Conservation (phyloP, 1,140 invertebrate species). For the Drosophila repletoides region DNA sequence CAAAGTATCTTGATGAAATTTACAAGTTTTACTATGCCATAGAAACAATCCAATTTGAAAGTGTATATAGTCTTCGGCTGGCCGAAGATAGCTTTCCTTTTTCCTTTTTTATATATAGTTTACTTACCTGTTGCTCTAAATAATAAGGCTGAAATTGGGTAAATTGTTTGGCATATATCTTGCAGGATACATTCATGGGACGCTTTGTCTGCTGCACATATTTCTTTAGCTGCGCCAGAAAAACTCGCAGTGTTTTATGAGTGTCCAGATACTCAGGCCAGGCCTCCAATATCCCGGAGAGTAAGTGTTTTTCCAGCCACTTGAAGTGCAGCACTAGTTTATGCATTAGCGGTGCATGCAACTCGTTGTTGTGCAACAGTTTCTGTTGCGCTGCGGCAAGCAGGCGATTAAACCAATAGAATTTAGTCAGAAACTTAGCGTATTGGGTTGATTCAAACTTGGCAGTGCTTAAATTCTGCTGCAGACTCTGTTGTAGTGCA, state of each 20-base stretch:
- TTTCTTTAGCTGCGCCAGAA: slow-evolving; percentile 20
- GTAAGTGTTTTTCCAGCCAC: slow-evolving; percentile 73
- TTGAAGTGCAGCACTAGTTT: slow-evolving; percentile 78
- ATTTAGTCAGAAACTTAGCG: slow-evolving; percentile 41
- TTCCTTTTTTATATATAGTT: no score
- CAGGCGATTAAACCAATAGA: slow-evolving; percentile 73
- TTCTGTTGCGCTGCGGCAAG: slow-evolving; percentile 45
- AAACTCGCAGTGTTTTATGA: slow-evolving; percentile 6
- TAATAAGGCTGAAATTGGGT: slow-evolving; percentile 72
- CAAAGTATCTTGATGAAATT: no score
- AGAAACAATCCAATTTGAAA: no score
- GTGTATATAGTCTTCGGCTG: no score
- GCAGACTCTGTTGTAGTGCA: slow-evolving; percentile 22
- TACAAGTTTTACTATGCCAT: no score
- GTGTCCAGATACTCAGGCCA: background rate
- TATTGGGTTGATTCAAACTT: slow-evolving; percentile 42
- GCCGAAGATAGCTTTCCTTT: background rate
- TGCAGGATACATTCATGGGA: slow-evolving; percentile 64
- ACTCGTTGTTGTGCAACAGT: slow-evolving; percentile 54
- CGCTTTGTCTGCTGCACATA: slow-evolving; percentile 58
- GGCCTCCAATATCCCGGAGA: slow-evolving; percentile 14
- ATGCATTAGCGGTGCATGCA: slow-evolving; percentile 65
- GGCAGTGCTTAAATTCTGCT: slow-evolving; percentile 19
- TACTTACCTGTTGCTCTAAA: slow-evolving; percentile 62
- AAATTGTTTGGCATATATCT: slow-evolving; percentile 70